Base-by-base conservation (phyloP, 2,113 vertebrate genomes). In the Campylorhamphus procurvoides region DNA sequence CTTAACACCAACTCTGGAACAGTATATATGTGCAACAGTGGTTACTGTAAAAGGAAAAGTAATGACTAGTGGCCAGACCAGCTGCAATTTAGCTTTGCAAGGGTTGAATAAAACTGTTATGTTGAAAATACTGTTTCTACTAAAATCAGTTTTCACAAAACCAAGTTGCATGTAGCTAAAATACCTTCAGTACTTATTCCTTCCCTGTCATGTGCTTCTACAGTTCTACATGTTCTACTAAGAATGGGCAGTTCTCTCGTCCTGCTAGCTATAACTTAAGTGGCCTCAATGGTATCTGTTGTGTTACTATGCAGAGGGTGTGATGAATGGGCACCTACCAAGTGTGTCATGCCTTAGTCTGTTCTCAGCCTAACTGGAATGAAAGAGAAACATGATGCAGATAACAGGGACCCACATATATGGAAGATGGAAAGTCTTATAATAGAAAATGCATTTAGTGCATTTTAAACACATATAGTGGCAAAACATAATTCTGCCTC, bases 241-340 rank as follows among this genome's bases (percentile, higher is more conserved):
- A 55, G 67, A 71, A 52, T 9, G 27, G 55, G 27, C 37, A 18
- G 17, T 72, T 77, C 24, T 47, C 7, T 84, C 23, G 4, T 59
- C 35, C 24, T 59, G 29, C 12, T 50, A 50, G 23, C 55, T 83
- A 0, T 74, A 76, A 44, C 10, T 62, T 71, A 9, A 1, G 4
- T 52, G 87, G 50, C 42, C 60, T 86, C 1, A 0, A 5, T n/a
- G 49, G 22, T 37, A 0, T 46, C 75, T 46, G 0, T 63, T 58
- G 25, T 16, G 52, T 60, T 75, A 10, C 19, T 53, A 12, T 37
- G 33, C 56, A 42, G 31, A 39, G n/a, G 37, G 12, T 59, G 42
- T 56, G 63, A 59, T 37, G 59, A 56, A 50, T 1, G 37, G 31
- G 35, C 64, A 19, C 14, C 39, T 80, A 29, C 39, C 23, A 14